These are phyloP conservation scores for Agrypnus murinus DNA, from an alignment of 2,888 invertebrate species.

Conservation along the genomic window DNA sequence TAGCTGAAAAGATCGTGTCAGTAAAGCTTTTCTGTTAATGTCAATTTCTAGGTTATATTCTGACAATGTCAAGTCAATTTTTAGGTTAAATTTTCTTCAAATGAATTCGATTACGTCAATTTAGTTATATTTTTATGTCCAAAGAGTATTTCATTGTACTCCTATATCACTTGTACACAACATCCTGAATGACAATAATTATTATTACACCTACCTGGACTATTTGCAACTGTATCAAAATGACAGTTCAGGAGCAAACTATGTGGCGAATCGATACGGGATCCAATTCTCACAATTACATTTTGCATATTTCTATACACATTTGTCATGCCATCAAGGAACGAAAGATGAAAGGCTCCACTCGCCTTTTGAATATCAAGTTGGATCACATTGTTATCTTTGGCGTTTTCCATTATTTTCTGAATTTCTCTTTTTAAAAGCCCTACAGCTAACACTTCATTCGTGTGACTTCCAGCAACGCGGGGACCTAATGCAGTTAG, in stretches of 20 bases:
- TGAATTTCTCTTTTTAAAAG: constrained; percentile 71
- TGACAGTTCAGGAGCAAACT: constrained; percentile 85
- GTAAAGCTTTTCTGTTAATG: no score
- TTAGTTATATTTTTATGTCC: no score
- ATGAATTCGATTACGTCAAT: no score
- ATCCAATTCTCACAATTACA: constrained; percentile 79
- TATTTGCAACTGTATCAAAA: constrained; percentile 83
- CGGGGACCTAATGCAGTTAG: constrained; percentile 78
- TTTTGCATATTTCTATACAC: constrained; percentile 81
- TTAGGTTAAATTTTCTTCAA: no score
- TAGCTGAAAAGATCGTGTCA: no score
- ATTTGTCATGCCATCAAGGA: constrained; percentile 83
- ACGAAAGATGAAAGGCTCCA: constrained; percentile 81
- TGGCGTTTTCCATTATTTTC: constrained; percentile 70
- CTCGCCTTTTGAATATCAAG: constrained; percentile 78
- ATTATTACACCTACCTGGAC: constrained; percentile 79
- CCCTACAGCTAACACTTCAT: constrained; percentile 77
- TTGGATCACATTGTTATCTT: constrained; percentile 71
- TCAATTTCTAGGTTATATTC: no score
- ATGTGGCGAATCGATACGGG: constrained; percentile 72
- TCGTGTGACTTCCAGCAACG: constrained; percentile 80
- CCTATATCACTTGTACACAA: no score
- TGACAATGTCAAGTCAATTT: no score
- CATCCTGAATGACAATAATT: no score
- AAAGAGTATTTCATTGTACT: no score